Conservation (phyloP, 1,140 invertebrate genomes). For the Brachionus rotundiformis region DNA sequence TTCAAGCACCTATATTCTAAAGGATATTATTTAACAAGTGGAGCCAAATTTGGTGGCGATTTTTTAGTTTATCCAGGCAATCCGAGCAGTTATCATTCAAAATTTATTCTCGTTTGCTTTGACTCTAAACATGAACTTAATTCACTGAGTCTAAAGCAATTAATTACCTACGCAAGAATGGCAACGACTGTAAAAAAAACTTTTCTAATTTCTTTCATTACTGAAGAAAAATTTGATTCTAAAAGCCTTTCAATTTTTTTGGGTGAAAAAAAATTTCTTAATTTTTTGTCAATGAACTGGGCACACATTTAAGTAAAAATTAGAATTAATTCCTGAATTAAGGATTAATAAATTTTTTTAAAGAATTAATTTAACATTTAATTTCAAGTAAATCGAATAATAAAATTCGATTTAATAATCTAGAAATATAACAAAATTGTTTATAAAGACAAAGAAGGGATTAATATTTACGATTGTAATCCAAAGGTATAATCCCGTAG, state of each 20-base stretch:
- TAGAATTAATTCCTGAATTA: neutral
- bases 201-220: constrained; percentile 19
- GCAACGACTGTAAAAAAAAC: constrained; percentile 38
- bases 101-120: constrained; percentile 33
- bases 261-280: neutral
- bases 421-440: neutral
- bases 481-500: neutral
- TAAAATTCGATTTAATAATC: neutral
- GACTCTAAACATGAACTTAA: neutral
- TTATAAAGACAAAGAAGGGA: neutral
- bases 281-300: constrained; percentile 32
- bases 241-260: neutral
- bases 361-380: neutral
- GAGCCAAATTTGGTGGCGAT: constrained; percentile 41
- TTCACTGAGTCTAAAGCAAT: neutral
- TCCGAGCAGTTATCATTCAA: constrained; percentile 17
- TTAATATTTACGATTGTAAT: neutral
- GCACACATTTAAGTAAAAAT: neutral
- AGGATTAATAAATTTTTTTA: neutral
- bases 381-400: neutral
- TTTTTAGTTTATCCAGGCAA: constrained; percentile 23
- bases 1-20: constrained; percentile 7
- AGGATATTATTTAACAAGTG: constrained; percentile 18
- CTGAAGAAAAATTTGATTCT: neutral
- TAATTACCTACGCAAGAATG: constrained; percentile 25